These are phyloP conservation scores for Panulirus ornatus DNA, from an alignment of 1,140 invertebrate species.

Conservation along the genomic window DNA sequence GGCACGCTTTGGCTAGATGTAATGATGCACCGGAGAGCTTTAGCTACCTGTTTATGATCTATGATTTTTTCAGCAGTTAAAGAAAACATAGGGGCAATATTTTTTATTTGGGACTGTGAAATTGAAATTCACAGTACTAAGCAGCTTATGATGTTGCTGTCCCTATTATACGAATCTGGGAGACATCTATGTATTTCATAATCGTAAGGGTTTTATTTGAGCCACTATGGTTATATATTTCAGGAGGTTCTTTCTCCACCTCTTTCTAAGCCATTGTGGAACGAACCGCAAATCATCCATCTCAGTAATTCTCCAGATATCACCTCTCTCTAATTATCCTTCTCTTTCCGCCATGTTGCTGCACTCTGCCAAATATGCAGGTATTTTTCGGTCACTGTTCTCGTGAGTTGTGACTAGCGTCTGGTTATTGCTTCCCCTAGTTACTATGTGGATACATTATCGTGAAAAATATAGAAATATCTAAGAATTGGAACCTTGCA, in stretches of 20 bases:
- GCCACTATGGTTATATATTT: neutral
- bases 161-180: neutral
- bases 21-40: neutral
- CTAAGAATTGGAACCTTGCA: no score
- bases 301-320: no score
- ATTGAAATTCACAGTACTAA: neutral
- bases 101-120: neutral
- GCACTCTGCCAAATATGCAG: no score
- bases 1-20: neutral
- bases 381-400: no score
- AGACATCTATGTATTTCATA: neutral
- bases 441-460: no score
- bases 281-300: no score
- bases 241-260: neutral
- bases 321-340: no score
- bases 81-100: neutral
- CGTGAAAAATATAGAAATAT: no score
- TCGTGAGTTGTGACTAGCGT: no score
- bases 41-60: neutral
- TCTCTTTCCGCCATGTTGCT: no score
- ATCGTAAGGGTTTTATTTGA: neutral
- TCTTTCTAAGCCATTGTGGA: no score
- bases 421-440: no score
- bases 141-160: neutral
- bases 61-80: neutral